Evolutionary conservation across 2,113 vertebrate species (phyloP), one percentile per base, ranked within the genome.

Genomic region (Gila orcuttii): DNA sequence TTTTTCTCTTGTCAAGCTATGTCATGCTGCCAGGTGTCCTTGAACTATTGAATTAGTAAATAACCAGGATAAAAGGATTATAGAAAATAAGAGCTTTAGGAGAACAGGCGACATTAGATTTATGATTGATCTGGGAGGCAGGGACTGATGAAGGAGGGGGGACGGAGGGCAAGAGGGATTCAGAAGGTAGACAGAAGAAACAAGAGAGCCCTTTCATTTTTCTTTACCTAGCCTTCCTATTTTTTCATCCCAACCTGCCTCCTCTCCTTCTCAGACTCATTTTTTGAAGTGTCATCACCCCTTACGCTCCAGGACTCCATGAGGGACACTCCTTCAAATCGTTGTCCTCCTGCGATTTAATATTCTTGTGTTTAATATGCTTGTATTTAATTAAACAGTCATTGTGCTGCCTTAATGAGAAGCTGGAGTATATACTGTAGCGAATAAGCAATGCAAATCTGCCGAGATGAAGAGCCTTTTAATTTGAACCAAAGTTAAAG

Each of bases 71-170:
- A 50, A 82, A 86, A 88, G 68, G 68, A 62, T 83, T 66, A 47
- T 81, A 69, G 73, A 79, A 69, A 39, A 28, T 68, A 77, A 66
- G 73, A 82, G 64, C 71, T 86, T 86, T 52, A 78, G 79, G 57
- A 86, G 21, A 78, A 62, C 60, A 71, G 84, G 64, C 59, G 13
- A 83, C 84, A 84, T 88, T 84, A 69, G 71, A 86, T 83, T 86
- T 86, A 64, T 87, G 89, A 89, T 90, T 88, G 87, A 86, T 69
- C 64, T 60, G 89, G 89, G 86, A 87, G 31, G 19, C 76, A 79
- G 87, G 86, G 89, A 83, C 86, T 57, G 45, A 50, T 19, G 9
- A 25, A 79, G 31, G 59, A 25, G 47, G 31, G 52, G 17, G 12
- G 42, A 31, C 21, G n/a, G 25, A 79, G n/a, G 73, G 33, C 42